Conservation (phyloP, 64 coral and sea anemone species). For the Montipora capricornis region DNA sequence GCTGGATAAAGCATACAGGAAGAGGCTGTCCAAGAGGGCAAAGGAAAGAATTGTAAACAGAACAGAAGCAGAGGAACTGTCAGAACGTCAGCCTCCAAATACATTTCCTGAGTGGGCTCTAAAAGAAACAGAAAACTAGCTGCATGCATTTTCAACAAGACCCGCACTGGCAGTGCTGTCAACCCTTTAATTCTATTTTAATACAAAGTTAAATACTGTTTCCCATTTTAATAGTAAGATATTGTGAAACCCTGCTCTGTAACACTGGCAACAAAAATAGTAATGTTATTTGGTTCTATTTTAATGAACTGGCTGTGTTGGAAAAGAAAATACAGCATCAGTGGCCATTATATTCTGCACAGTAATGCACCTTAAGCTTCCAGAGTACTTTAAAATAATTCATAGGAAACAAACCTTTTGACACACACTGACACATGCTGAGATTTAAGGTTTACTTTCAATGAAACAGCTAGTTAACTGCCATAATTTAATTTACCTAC, state of each 20-base stretch:
- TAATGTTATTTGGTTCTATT: conserved; percentile 1
- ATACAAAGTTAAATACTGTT: conserved; percentile 1
- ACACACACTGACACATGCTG: not conserved
- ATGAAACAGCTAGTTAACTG: not conserved
- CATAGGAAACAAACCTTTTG: not conserved
- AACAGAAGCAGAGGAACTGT: no score
- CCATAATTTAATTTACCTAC: conserved; percentile 7
- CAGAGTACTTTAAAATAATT: not conserved
- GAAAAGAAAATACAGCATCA: not conserved
- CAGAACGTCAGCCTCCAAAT: no score
- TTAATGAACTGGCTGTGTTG: not conserved
- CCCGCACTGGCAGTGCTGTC: not conserved
- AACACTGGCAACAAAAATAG: conserved; percentile 15
- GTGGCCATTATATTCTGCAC: conserved; percentile 5
- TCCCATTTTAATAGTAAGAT: conserved; percentile 12
- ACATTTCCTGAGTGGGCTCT: no score
- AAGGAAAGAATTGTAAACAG: no score
- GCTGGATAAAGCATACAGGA: no score
- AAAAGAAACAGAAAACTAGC: no score
- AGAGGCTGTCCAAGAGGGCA: no score
- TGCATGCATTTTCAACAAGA: not conserved
- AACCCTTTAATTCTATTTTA: conserved; percentile 7
- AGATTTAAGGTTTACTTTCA: not conserved
- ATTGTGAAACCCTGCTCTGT: conserved; percentile 1
- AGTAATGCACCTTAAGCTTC: conserved; percentile 5